Evolutionary conservation across 2,113 vertebrate genomes (phyloP).

Genomic region (Xiphophorus maculatus): DNA sequence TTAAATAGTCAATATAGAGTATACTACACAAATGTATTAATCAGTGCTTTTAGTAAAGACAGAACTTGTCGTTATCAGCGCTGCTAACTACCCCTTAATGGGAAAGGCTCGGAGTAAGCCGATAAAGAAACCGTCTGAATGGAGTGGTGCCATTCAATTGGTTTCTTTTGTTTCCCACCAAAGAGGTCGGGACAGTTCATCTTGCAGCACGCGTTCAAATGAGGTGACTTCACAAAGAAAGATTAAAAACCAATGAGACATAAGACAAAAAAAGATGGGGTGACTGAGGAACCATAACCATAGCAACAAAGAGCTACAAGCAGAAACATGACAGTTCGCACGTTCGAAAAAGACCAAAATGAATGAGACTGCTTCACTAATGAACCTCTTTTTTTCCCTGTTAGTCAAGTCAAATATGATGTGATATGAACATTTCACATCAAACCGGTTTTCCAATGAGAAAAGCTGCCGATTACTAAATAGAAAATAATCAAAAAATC

Average conservation of each 20-base stretch:
- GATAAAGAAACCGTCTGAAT: constrained; percentile 46
- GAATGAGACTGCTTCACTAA: constrained; percentile 63
- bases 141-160: constrained; percentile 56
- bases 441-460: neutral
- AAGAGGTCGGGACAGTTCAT: constrained; percentile 65
- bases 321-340: constrained; percentile 52
- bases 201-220: constrained; percentile 46
- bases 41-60: constrained; percentile 48
- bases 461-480: neutral
- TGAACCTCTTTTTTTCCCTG: constrained; percentile 40
- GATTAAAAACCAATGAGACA: constrained; percentile 73
- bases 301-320: constrained; percentile 60
- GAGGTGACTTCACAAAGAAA: constrained; percentile 61
- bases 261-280: constrained; percentile 52
- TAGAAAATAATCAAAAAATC: constrained; percentile 15
- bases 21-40: constrained; percentile 59
- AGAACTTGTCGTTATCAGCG: constrained; percentile 61
- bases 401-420: constrained; percentile 24
- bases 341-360: constrained; percentile 58
- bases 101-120: constrained; percentile 38
- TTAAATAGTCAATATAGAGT: constrained; percentile 52
- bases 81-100: constrained; percentile 64
- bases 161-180: constrained; percentile 53
- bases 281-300: constrained; percentile 57
- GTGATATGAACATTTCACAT: neutral